A percentile compares a stretch with the other conserved stretches of the same genome.
phyloP scores from a whole-genome alignment of 2,888 invertebrate genomes.

The Nomada flava region DNA sequence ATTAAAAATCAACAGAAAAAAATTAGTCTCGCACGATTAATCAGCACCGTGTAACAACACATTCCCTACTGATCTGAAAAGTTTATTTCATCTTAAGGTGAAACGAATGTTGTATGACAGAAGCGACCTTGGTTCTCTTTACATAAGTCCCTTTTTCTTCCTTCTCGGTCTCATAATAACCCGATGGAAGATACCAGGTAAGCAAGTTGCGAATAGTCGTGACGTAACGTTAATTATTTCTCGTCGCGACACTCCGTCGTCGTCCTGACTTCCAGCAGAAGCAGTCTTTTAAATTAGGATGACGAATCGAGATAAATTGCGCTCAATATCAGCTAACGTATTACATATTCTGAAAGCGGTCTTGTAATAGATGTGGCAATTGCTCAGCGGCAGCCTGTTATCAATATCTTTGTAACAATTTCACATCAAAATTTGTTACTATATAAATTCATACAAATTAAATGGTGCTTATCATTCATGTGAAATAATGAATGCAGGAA shows the following conservation, averaged over 20 bases:
- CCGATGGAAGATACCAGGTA: background rate
- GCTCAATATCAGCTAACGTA: background rate
- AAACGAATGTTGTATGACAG: background rate
- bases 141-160: background rate
- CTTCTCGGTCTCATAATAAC: background rate
- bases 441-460: too few species aligned
- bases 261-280: background rate
- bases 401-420: too few species aligned
- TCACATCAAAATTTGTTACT: too few species aligned
- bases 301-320: conserved; percentile 8
- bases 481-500: too few species aligned
- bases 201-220: background rate
- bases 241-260: background rate
- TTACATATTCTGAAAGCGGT: background rate
- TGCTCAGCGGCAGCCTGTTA: background rate
- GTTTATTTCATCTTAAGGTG: background rate
- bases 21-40: background rate
- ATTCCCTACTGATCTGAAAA: background rate
- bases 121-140: background rate
- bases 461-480: too few species aligned
- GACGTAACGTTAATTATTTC: conserved; percentile 7
- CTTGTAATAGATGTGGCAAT: background rate
- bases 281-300: background rate
- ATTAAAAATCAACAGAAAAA: background rate
- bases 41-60: background rate